Base-by-base conservation (phyloP, 2,113 vertebrate species). In the Montifringilla adamsi region DNA sequence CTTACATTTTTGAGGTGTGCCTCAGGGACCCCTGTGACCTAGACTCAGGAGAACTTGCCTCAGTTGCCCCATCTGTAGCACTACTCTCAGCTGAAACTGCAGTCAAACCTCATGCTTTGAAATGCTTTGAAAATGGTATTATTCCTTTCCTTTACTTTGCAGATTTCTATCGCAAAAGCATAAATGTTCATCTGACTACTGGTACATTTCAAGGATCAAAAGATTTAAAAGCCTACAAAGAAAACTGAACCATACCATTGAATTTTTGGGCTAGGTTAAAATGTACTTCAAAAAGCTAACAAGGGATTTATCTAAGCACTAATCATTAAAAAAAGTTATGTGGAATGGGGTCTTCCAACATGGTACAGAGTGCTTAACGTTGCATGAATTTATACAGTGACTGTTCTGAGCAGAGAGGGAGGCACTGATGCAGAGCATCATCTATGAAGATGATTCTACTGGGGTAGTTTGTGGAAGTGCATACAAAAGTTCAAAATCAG, bases 301-400 rank as follows among this genome's bases (percentile, higher is more conserved):
- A 59, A 96, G 82, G 69, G 44, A 35, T 88, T 93, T 92, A 93
- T 70, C 60, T 94, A 92, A 90, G 77, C n/a, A 78, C 74, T 70
- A 90, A 58, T 90, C 39, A 92, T 81, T 90, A 75, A 66, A 80
- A 80, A 80, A 75, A 81, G 67, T 81, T 43, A 93, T n/a, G 64
- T 68, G 92, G 55, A 96, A 86, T 19, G 47, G 47, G 60, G 59
- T 64, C 60, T 90, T 89, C 76, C 64, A 92, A 13, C 20, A 26
- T 6, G 14, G 83, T 59, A 88, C 70, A 66, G 59, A 59, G 80
- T 73, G 80, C 67, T 94, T 81, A 96, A 78, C 59, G 83, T 84
- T 92, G 86, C 89, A 92, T 95, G 86, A 96, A 81, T 84, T 76
- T 81, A 84, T 59, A 93, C 22, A 64, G 82, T 28, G 58, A 59